Evolutionary conservation across 2,888 invertebrate species (phyloP), one percentile per base, ranked within the genome.

Genomic region (Cephus rjabovi): DNA sequence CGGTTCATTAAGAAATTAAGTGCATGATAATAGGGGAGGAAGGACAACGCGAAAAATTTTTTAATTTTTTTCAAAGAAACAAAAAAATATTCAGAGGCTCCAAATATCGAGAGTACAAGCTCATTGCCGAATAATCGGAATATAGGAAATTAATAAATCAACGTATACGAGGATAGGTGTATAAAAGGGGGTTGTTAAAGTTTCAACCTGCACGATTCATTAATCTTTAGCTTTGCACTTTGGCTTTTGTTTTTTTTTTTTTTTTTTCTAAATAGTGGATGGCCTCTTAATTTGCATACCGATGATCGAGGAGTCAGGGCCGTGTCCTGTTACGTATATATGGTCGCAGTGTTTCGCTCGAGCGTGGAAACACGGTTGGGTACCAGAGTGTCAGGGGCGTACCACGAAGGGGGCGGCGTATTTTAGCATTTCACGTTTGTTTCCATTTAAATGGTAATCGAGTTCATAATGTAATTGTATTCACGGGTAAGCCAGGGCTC

Each of bases 371-470:
- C 56, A 23, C 23, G 9, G 31, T 71, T 34, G 33, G 30, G 30
- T 12, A 71, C 71, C 2, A 30, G 74, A 11, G 34, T 31, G n/a
- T 33, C 74, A n/a, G 74, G 74, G 71, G 30, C 74, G 74, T 30
- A 15, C 34, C 33, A 34, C 74, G 74, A 40, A 74, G 77, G 69
- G 81, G 79, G 81, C 79, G 81, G 86, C 88, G 88, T 88, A 89
- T 91, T 91, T 90, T 89, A 90, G 90, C 91, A 89, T 90, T 90
- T 90, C 89, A 89, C 90, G 91, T 91, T 91, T 91, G 91, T 90
- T 91, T 91, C 91, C 91, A 91, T 91, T 91, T 91, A 91, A 91
- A 91, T 91, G 91, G 91, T 91, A 91, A 91, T 91, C 90, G 91
- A 90, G 91, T 91, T 90, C 90, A 90, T 90, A 91, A 91, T 91